phyloP scores from a whole-genome alignment of 2,113 vertebrate species.

The Protobothrops mucrosquamatus region DNA sequence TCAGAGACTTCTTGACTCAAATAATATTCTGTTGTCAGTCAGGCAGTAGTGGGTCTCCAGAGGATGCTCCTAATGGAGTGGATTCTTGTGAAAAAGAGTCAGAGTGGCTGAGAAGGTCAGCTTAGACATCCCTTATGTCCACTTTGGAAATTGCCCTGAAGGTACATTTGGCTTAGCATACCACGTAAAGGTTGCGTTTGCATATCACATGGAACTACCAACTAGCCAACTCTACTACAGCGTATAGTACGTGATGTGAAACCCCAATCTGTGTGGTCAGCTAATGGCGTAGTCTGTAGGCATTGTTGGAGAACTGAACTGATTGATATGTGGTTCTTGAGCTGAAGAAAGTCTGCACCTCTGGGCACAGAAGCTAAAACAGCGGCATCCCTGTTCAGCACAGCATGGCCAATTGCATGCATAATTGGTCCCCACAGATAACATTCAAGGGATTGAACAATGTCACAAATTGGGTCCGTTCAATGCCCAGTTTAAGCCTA shows the following conservation, averaged over 20 bases:
- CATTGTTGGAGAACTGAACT: background rate
- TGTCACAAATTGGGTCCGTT: background rate
- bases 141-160: background rate
- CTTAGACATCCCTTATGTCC: background rate
- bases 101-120: conserved; percentile 34
- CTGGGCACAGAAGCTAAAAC: background rate
- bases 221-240: background rate
- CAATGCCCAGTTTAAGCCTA: background rate
- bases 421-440: background rate
- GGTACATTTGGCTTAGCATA: background rate
- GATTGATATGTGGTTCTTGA: background rate
- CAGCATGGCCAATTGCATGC: background rate
- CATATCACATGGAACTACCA: background rate
- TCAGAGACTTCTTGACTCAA: background rate
- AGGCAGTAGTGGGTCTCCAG: background rate
- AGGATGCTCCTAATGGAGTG: background rate
- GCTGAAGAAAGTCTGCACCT: background rate
- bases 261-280: background rate
- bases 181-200: background rate
- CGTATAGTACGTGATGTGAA: background rate
- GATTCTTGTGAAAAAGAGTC: conserved; percentile 34
- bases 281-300: background rate
- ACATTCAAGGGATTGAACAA: background rate
- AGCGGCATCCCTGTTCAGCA: background rate
- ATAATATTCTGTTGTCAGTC: background rate